Evolutionary conservation across 2,888 invertebrate genomes (phyloP), one percentile per base, ranked within the genome.

Genomic region (Sesia apiformis): DNA sequence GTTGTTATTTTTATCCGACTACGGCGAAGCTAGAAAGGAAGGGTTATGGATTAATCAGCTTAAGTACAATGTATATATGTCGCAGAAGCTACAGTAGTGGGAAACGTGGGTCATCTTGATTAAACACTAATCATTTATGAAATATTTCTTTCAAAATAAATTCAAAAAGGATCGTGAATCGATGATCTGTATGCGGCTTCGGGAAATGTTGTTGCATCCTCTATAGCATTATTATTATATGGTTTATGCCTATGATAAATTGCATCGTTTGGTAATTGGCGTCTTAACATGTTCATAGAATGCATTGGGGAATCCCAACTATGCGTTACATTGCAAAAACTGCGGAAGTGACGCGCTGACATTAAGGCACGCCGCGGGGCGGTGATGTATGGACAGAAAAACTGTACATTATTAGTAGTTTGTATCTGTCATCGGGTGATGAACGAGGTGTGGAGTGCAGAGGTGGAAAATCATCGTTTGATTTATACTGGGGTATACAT

Each of bases 351-450:
- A 50, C 39, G 39, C 38, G 5, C 8, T 49, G 49, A 49, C 5
- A 49, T 2, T 1, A n/a, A 69, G 61, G 56, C 49, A 42, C 54
- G 55, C 52, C 55, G 51, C 49, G 54, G 65, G 79, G 81, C 72
- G 80, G 68, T 80, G 82, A 81, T 78, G 57, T 64, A 81, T 67
- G 67, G 58, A 5, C 54, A 60, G 69, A 81, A 81, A 81, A 82
- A 80, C 23, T 43, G 52, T 51, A 50, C 54, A 57, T 54, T 39
- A 40, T 57, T 72, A 67, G 55, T 63, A 66, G 60, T 70, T 72
- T 70, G 75, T 74, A 67, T 49, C 69, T 76, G 82, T 81, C 82
- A 61, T 63, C 72, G 53, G 6, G 53, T 83, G 81, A 84, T 81
- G 60, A 61, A 84, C 78, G 69, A 56, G 53, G 38, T 42, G 39